phyloP scores from a whole-genome alignment of 2,888 invertebrate genomes.

The Protonemura montana region DNA sequence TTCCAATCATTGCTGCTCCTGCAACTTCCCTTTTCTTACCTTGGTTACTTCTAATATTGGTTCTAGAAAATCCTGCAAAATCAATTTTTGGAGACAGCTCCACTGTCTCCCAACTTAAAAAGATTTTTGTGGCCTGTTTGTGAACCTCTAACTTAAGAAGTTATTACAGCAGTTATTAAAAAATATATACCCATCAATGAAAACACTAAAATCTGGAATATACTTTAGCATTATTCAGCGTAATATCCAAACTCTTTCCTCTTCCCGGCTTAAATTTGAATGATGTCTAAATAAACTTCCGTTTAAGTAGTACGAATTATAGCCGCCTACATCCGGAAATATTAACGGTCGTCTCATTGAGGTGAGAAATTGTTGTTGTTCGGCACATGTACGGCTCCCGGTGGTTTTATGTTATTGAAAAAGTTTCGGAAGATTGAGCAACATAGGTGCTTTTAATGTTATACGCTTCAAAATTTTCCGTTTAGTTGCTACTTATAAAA shows the following conservation, averaged over 20 bases:
- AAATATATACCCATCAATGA: too few relatives aligned
- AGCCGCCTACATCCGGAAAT: not conserved
- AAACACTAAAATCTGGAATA: too few relatives aligned
- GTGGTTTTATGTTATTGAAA: not conserved
- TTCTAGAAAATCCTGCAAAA: too few relatives aligned
- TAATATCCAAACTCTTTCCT: too few relatives aligned
- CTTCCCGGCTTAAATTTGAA: not conserved
- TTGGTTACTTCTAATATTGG: not conserved
- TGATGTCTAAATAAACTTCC: not conserved
- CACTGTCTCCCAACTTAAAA: not conserved
- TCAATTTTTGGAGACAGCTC: conserved; percentile 33
- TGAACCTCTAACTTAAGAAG: too few relatives aligned
- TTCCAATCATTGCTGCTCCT: not conserved
- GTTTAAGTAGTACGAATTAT: not conserved
- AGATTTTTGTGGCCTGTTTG: conserved; percentile 2
- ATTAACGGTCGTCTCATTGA: not conserved
- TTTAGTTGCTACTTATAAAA: not conserved
- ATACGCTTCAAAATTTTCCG: not conserved
- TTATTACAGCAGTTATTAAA: too few relatives aligned
- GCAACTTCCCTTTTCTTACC: too few relatives aligned
- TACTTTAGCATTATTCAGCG: too few relatives aligned
- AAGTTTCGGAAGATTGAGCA: not conserved
- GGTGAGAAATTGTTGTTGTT: not conserved
- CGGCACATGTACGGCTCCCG: not conserved
- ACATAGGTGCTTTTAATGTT: not conserved